Evolutionary conservation across 37 sponge, comb jelly and placozoan genomes (phyloP), one percentile per base, ranked within the genome.

Genomic region (Haliclona indistincta): DNA sequence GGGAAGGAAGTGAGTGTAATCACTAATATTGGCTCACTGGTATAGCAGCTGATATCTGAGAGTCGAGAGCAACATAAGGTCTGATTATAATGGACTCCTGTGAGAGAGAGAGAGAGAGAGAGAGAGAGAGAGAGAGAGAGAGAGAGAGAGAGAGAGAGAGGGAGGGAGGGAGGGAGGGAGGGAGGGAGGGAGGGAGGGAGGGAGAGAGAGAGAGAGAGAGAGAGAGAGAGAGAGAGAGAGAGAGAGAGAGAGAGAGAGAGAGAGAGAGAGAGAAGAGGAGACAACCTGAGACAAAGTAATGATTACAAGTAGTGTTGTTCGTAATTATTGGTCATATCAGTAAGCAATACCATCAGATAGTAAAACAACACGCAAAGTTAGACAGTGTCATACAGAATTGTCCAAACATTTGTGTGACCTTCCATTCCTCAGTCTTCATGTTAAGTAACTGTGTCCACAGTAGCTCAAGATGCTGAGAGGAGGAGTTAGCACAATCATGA

Each of bases 401-500:
- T n/a, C n/a, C n/a, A n/a, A n/a, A n/a, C n/a, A n/a, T n/a, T n/a
- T n/a, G n/a, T n/a, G n/a, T 76, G 13, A 92, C 96, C 88, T 90
- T 92, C 97, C 97, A 97, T 5, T 72, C 91, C 22, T 78, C 77
- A 29, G 81, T 80, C 33, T 71, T 83, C 94, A 97, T 89, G 33
- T 71, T 80, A 79, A 87, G 76, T 41, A 93, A 70, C 66, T 97
- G 97, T 33, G n/a, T 38, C 97, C 93, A 92, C 43, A 97, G 81
- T 43, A 88, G 26, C 60, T 78, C 88, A 61, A 97, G 72, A 39
- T 87, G 81, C 86, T 97, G 51, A 15, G 7, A 28, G 34, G 11
- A 5, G 10, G 33, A 29, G 45, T 53, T 25, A 4, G 34, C 1
- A 30, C 40, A 30, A 58, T 58, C 40, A 73, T n/a, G n/a, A n/a